Percentiles rank a stretch among this genome's conserved stretches.
Conservation (phyloP, 1,140 invertebrate species). For the Drosophila insularis region DNA sequence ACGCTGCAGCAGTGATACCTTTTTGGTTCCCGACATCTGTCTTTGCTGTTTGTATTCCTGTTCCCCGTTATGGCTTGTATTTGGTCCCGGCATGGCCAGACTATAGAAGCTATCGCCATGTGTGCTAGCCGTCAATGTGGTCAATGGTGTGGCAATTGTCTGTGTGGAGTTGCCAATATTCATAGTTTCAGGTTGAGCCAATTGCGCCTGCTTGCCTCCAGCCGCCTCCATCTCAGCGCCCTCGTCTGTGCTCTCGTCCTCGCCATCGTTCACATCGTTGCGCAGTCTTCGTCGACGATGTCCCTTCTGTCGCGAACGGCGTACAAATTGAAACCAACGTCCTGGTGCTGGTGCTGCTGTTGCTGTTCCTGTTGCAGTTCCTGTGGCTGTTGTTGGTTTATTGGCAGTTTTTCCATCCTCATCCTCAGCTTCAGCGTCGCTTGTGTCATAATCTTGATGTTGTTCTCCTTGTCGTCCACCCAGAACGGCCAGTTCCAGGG, state of each 20-base stretch:
- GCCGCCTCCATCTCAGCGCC: not conserved
- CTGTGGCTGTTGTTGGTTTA: not conserved
- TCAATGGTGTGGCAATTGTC: conserved; percentile 60
- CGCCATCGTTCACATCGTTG: conserved; percentile 43
- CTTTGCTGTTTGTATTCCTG: conserved; percentile 39
- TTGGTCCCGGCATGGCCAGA: conserved; percentile 33
- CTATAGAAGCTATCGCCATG: conserved; percentile 60
- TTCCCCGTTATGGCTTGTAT: conserved; percentile 15
- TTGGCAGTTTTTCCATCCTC: conserved; percentile 5
- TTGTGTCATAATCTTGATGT: conserved; percentile 5
- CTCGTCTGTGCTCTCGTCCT: not conserved
- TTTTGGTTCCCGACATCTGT: conserved; percentile 12
- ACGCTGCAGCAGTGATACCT: conserved; percentile 36
- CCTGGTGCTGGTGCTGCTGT: conserved; percentile 14
- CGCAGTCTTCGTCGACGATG: conserved; percentile 34
- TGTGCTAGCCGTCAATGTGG: conserved; percentile 17
- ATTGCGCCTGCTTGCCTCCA: conserved; percentile 32
- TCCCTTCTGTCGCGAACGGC: conserved; percentile 30
- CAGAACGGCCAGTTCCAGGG: conserved; percentile 68
- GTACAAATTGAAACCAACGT: conserved; percentile 60
- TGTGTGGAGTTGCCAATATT: conserved; percentile 68
- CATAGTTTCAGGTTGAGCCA: conserved; percentile 65
- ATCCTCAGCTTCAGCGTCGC: not conserved
- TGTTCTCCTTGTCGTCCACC: conserved; percentile 17
- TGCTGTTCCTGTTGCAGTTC: not conserved